Percentiles rank a stretch among this genome's conserved stretches.
Conservation (phyloP, 2,113 vertebrate species). For the Cebus imitator region DNA sequence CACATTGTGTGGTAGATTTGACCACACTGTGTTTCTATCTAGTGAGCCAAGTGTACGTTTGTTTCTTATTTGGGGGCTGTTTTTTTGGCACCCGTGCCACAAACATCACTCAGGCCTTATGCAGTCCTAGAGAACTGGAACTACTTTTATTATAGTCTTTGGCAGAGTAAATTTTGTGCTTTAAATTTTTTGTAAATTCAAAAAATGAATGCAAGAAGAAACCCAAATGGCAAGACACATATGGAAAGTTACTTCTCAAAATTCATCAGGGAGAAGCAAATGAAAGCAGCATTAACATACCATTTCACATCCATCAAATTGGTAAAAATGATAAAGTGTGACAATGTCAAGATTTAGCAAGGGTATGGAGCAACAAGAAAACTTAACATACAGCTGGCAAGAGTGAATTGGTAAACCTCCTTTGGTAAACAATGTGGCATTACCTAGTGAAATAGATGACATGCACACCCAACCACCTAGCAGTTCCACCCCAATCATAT, state of each 20-base stretch:
- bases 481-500: not conserved
- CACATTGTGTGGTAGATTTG: not conserved
- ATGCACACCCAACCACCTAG: not conserved
- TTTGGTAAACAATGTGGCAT: not conserved
- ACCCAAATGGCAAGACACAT: not conserved
- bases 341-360: not conserved
- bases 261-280: not conserved
- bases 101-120: not conserved
- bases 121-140: not conserved
- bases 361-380: not conserved
- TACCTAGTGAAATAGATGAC: not conserved
- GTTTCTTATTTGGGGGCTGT: not conserved
- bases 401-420: not conserved
- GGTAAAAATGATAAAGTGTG: not conserved
- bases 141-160: not conserved
- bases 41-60: not conserved
- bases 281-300: not conserved
- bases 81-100: not conserved
- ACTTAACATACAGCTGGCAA: not conserved
- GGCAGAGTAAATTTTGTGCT: not conserved
- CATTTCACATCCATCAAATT: not conserved
- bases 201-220: not conserved
- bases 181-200: not conserved
- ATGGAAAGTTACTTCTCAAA: conserved; percentile 18
- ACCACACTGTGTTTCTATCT: not conserved